Evolutionary conservation across 2,797 vertebrate genomes (phyloP).

Genomic region (Distichodus sexfasciatus): DNA sequence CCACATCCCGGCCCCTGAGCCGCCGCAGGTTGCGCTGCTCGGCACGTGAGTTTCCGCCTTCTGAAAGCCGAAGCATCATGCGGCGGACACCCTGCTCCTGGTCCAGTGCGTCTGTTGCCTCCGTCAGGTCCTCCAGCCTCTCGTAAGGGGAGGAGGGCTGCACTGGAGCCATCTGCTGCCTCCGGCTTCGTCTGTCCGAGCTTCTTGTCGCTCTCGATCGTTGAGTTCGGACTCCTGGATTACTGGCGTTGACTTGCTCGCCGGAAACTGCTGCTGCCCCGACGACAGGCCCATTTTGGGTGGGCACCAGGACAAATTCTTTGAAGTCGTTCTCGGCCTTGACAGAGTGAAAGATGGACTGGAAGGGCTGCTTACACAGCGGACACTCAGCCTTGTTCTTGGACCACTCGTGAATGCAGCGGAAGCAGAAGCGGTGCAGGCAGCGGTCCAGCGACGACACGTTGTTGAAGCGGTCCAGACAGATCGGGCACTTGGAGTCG

Average conservation of each 20-base stretch:
- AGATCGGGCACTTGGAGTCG: slow-evolving; percentile 96
- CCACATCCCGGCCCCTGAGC: slow-evolving; percentile 84
- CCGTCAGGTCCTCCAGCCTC: slow-evolving; percentile 75
- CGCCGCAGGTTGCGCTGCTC: slow-evolving; percentile 78
- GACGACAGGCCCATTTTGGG: slow-evolving; percentile 69
- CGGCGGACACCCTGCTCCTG: slow-evolving; percentile 74
- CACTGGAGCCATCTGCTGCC: not conserved
- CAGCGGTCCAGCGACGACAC: slow-evolving; percentile 88
- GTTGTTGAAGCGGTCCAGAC: slow-evolving; percentile 91
- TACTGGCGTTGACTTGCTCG: slow-evolving; percentile 1
- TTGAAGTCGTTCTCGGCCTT: slow-evolving; percentile 90
- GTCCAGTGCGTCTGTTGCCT: slow-evolving; percentile 48
- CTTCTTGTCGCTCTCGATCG: slow-evolving; percentile 32
- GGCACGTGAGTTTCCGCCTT: slow-evolving; percentile 72
- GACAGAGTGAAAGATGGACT: slow-evolving; percentile 91
- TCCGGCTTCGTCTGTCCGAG: slow-evolving; percentile 29
- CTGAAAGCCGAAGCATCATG: slow-evolving; percentile 78
- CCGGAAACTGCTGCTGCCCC: slow-evolving; percentile 58
- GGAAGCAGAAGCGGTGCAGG: slow-evolving; percentile 93
- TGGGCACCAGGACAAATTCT: slow-evolving; percentile 80
- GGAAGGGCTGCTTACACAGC: slow-evolving; percentile 91
- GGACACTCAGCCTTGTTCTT: slow-evolving; percentile 97
- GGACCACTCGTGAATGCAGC: slow-evolving; percentile 94
- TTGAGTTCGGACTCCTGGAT: slow-evolving; percentile 15
- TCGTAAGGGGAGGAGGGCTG: slow-evolving; percentile 71